Conservation (phyloP, 1,140 invertebrate species). For the Helicoverpa armigera region DNA sequence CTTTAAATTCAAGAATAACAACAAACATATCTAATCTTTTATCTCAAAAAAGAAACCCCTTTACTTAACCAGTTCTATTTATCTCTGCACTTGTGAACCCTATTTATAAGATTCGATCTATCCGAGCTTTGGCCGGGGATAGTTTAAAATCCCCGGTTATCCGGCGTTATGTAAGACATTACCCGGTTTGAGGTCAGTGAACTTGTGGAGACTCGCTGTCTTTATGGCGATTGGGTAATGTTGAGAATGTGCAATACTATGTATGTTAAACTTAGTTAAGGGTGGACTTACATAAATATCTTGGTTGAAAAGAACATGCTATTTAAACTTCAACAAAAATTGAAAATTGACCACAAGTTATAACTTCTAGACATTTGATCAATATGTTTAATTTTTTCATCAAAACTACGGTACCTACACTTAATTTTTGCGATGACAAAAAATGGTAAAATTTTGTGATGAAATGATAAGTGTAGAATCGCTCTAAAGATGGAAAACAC, state of each 20-base stretch:
- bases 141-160: conserved; percentile 18
- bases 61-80: neutral
- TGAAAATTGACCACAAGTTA: too few species aligned
- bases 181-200: conserved; percentile 2
- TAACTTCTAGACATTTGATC: too few species aligned
- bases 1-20: neutral
- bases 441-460: too few species aligned
- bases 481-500: too few species aligned
- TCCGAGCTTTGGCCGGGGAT: neutral
- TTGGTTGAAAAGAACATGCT: too few species aligned
- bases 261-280: too few species aligned
- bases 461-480: too few species aligned
- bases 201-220: neutral
- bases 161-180: conserved; percentile 8
- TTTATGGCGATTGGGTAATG: neutral
- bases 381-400: too few species aligned
- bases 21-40: neutral
- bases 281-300: too few species aligned
- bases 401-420: too few species aligned
- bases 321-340: too few species aligned
- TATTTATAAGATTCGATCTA: conserved; percentile 12
- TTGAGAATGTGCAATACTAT: neutral
- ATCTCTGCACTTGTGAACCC: neutral
- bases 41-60: neutral
- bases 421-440: too few species aligned